Evolutionary conservation across 2,888 invertebrate species (phyloP), one percentile per base, ranked within the genome.

Genomic region (Clusia tigrina): DNA sequence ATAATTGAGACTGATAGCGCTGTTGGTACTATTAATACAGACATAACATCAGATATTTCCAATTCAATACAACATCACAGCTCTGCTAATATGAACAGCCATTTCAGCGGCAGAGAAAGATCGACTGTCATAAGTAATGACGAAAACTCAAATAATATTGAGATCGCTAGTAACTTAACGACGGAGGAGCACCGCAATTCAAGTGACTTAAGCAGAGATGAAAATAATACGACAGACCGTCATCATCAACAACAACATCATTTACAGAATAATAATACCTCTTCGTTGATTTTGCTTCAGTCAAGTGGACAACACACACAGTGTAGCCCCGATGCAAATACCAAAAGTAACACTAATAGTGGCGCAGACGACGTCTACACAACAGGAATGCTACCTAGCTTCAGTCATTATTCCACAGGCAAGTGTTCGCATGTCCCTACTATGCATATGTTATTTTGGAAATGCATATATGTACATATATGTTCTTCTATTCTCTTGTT

Each of bases 331-430:
- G 51, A 24, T 53, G 51, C 52, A 20, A 62, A n/a, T 24, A 17
- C 52, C 53, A 52, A 58, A 58, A 38, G 53, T 48, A 61, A 51
- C 58, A 53, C 12, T 52, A 46, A 6, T 32, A 59, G 26, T 32
- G 60, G 57, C 17, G 58, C 24, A 23, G 65, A 71, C 26, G 57
- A 81, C 66, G 78, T 83, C 71, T 88, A 89, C 76, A 86, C 88
- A 65, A 85, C 88, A 69, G 85, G 89, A 73, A 88, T 89, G 87
- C 85, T 90, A 73, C 89, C 89, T 67, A 89, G 89, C 85, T 90
- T 90, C 81, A 89, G 89, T 83, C 86, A 87, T 73, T 90, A 90
- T 80, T 86, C 89, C 65, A 85, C 89, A 87, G 89, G 90, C 86
- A 83, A 86, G 86, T 86, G 17, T n/a, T n/a, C n/a, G n/a, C n/a